Base-by-base conservation (phyloP, 2,888 invertebrate genomes). In the Petrolisthes manimaculis region DNA sequence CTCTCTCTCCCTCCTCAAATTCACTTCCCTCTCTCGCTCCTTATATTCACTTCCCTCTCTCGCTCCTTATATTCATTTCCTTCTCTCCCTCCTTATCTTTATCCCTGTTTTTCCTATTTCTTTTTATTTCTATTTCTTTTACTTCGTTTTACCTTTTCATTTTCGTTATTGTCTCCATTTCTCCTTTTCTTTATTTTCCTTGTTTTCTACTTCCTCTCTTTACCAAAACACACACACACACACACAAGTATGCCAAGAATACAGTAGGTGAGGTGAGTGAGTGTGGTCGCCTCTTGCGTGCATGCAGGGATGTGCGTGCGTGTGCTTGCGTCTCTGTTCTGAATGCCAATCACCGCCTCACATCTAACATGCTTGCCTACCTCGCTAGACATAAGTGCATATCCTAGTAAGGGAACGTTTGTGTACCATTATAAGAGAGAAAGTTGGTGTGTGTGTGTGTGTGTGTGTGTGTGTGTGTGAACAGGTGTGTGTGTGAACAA, bases 381-480 rank as follows among this genome's bases (percentile, higher is more conserved):
- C 37, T 37, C 37, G 37, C 37, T 37, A 2, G 37, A 37, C 37
- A 37, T 37, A 37, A 37, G 37, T 61, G 61, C 61, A 61, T 74
- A 21, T 9, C 21, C 74, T 74, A 21, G 18, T 21, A 18, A 74
- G 74, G 8, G 8, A 37, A 6, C 14, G 37, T 24, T 21, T 21
- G 77, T 77, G 21, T 77, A 51, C 51, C 4, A 18, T 12, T 9
- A 24, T 77, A 51, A 71, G 83, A 71, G 71, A 8, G n/a, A 18
- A 74, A 21, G 53, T 53, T 51, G n/a, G 55, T 18, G 54, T 55
- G 18, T 79, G 55, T n/a, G 55, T 55, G 54, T 77, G 37, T 37
- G 77, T 21, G 37, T 79, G 79, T 79, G 79, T 79, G 79, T 37
- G 74, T 77, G 18, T 61, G 61, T 14, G 61, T 61, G 61, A 2